Conservation (phyloP, 2,113 vertebrate genomes). For the Pyxicephalus adspersus region DNA sequence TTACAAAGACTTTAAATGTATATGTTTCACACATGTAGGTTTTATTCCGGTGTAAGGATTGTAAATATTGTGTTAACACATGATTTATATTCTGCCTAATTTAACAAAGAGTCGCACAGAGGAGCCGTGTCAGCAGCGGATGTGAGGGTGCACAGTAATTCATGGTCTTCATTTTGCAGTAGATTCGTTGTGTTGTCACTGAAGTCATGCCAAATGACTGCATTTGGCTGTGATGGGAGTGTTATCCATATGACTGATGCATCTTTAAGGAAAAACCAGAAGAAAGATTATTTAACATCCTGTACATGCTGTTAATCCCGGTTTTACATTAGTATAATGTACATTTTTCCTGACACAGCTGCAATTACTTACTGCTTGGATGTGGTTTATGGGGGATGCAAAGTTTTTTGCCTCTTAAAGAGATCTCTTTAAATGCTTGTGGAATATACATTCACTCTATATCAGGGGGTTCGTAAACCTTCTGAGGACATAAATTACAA, state of each 20-base stretch:
- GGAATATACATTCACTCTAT: too few species aligned
- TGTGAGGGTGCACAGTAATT: conserved; percentile 2
- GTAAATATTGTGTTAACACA: neutral
- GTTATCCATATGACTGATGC: conserved; percentile 21
- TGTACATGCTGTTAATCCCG: conserved; percentile 31
- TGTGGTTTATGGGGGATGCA: neutral
- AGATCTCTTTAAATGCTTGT: too few species aligned
- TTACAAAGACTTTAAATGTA: too few species aligned
- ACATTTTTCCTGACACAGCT: neutral
- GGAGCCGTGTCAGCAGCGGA: neutral
- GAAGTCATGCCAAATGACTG: conserved; percentile 20
- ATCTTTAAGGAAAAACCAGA: conserved; percentile 35
- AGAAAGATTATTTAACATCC: conserved; percentile 28
- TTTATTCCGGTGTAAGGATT: too few species aligned
- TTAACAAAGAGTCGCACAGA: neutral
- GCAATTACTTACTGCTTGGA: conserved; percentile 17
- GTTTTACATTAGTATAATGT: conserved; percentile 13
- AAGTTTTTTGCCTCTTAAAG: neutral
- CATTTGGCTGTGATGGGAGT: conserved; percentile 9
- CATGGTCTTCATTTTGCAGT: neutral
- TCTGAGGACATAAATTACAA: too few species aligned
- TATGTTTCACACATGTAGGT: too few species aligned
- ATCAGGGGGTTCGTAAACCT: too few species aligned
- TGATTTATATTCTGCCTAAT: conserved; percentile 12
- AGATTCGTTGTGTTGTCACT: neutral